These are phyloP conservation scores for Pocillopora damicornis DNA, from an alignment of 64 coral and sea anemone genomes.

Conservation along the genomic window DNA sequence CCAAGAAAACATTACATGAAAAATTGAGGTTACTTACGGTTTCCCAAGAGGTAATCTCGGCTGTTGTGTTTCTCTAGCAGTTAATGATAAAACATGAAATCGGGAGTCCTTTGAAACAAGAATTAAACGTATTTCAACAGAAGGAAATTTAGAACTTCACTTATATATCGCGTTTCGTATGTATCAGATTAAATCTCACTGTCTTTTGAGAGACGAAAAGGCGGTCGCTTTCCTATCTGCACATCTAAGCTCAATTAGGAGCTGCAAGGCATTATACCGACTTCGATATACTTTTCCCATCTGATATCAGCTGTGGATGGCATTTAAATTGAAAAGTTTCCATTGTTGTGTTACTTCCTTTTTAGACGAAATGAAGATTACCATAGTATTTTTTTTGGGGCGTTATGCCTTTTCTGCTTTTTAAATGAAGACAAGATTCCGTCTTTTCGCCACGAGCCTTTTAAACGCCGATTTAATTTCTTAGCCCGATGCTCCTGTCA, in stretches of 20 bases:
- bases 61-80: background rate
- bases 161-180: background rate
- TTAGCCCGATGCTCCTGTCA: background rate
- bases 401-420: background rate
- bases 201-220: background rate
- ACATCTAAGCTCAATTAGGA: constrained; percentile 2
- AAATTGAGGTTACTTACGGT: background rate
- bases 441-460: background rate
- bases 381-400: background rate
- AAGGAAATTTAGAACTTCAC: background rate
- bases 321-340: background rate
- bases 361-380: background rate
- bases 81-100: too few relatives aligned
- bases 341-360: background rate
- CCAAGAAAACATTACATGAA: background rate
- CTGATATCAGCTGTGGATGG: background rate
- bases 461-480: constrained; percentile 8
- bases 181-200: constrained; percentile 3
- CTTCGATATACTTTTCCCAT: background rate
- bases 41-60: background rate
- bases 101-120: background rate
- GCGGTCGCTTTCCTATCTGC: background rate
- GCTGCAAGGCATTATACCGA: background rate
- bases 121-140: background rate
- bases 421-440: background rate